Evolutionary conservation across 2,888 invertebrate species (phyloP), one percentile per base, ranked within the genome.

Genomic region (Tupiocoris notatus): DNA sequence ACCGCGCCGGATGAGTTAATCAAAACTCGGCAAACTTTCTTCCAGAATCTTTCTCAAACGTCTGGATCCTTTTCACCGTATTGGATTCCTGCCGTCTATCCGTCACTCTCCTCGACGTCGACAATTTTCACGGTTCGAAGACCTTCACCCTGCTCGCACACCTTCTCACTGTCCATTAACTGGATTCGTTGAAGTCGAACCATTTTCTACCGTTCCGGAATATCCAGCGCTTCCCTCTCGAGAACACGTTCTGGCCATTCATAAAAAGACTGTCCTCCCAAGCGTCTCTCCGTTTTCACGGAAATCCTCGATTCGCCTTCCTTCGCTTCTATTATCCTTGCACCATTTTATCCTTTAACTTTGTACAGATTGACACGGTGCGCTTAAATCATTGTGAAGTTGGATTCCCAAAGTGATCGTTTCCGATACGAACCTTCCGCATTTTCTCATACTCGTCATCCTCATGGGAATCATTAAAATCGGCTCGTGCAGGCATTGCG

Each of bases 181-280:
- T 22, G 67, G 67, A 56, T 67, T 67, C 56, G 67, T 56, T 67
- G 54, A 67, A 57, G 22, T 54, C 57, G 22, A 67, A 67, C 56
- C 67, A 22, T 57, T 67, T 67, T 67, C 57, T 56, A 67, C 18
- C 54, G 67, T 56, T 56, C 67, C 67, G 67, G 67, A 67, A 67
- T 56, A 67, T 67, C 67, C 67, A 20, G 23, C 57, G 57, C 67
- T 67, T 56, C 56, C 67, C 65, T 56, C 56, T 22, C 1, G 21
- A 56, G 67, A 67, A 22, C 67, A 67, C 67, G 67, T 67, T 56
- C 67, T 54, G 21, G 54, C 67, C 67, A 67, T 67, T 67, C 67
- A 67, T 67, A 67, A 67, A 67, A 67, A 56, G 22, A 67, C 21
- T 56, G 39, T 39, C 39, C 39, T 39, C 39, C 39, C 39, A 7